Evolutionary conservation across 2,113 vertebrate genomes (phyloP).

Genomic region (Tragelaphus strepsiceros): DNA sequence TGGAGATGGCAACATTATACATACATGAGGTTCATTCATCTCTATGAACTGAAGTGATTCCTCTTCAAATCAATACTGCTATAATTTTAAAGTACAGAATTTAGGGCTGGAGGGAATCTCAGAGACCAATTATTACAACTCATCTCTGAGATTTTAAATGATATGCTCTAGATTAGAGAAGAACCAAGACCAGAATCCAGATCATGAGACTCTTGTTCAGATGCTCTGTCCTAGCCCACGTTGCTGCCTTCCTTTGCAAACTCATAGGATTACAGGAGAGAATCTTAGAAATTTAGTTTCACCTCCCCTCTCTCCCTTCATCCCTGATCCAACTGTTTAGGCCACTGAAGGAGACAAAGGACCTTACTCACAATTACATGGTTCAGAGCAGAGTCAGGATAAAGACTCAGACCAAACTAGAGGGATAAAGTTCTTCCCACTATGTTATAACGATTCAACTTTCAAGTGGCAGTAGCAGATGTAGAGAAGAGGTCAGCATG

Average conservation of each 20-base stretch:
- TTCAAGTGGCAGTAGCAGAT: neutral
- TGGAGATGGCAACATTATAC: neutral
- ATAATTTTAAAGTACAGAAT: conserved; percentile 16
- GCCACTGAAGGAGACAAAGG: neutral
- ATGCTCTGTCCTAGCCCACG: neutral
- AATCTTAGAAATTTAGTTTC: neutral
- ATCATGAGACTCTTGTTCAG: neutral
- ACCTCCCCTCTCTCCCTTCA: neutral
- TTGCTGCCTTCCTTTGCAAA: neutral
- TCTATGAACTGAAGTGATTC: neutral
- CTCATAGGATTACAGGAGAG: neutral
- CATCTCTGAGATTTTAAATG: neutral
- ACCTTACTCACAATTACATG: neutral
- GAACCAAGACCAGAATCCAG: neutral
- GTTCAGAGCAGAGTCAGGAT: neutral
- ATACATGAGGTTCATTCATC: neutral
- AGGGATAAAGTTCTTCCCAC: neutral
- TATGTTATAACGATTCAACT: neutral
- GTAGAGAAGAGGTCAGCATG: neutral
- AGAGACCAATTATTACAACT: neutral
- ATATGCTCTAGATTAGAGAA: conserved; percentile 6
- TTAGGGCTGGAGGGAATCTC: neutral
- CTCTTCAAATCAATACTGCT: neutral
- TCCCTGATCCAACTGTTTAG: neutral
- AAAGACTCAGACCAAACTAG: neutral